Conservation (phyloP, 2,888 invertebrate species). For the Platycheirus albimanus region DNA sequence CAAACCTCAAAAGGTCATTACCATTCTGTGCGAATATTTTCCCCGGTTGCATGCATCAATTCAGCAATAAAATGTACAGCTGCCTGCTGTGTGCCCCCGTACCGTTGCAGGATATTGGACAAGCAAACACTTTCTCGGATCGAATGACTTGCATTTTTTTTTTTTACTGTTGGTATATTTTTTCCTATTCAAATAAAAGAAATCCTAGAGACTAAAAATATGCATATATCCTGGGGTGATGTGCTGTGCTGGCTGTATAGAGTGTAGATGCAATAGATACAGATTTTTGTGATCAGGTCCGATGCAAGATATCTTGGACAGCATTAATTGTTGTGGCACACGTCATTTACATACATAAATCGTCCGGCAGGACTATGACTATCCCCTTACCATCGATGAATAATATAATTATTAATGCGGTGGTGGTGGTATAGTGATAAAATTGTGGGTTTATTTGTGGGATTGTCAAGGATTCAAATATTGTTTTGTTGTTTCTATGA, state of each 20-base stretch:
- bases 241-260: no score
- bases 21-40: constrained; percentile 57
- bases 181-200: constrained; percentile 68
- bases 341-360: constrained; percentile 72
- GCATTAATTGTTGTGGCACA: constrained; percentile 73
- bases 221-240: no score
- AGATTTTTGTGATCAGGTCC: constrained; percentile 50
- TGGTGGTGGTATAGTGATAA: constrained; percentile 22
- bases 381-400: constrained; percentile 55
- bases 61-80: constrained; percentile 71
- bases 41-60: constrained; percentile 64
- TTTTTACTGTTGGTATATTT: constrained; percentile 18
- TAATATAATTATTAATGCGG: constrained; percentile 64
- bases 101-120: constrained; percentile 68
- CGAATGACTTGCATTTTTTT: constrained; percentile 53
- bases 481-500: constrained; percentile 69
- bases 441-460: constrained; percentile 56
- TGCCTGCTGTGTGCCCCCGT: constrained; percentile 44
- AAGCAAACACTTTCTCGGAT: constrained; percentile 61
- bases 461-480: constrained; percentile 66
- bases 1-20: constrained; percentile 68
- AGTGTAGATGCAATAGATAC: constrained; percentile 28
- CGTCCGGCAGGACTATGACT: constrained; percentile 44
- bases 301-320: constrained; percentile 53
- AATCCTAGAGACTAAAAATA: constrained; percentile 23